Base-by-base conservation (phyloP, 2,888 invertebrate species). In the Erebia epiphron region DNA sequence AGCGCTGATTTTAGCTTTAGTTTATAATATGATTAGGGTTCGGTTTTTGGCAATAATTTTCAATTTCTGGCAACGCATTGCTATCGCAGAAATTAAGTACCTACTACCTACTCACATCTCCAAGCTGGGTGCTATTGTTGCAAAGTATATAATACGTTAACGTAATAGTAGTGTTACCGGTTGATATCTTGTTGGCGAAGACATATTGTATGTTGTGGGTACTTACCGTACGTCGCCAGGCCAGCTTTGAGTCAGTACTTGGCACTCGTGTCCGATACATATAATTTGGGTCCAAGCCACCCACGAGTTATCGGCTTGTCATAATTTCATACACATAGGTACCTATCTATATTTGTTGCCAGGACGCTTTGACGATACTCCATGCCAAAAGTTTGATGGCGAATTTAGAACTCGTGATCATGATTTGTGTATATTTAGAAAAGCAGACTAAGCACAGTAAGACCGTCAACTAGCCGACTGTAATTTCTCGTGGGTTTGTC, bases 221-320 rank as follows among this genome's bases (percentile, higher is more conserved):
- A 9, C 16, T 16, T 64, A 76, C 75, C 75, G 69, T 72, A 73
- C 73, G 75, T 75, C 74, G 78, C 76, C 76, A 74, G 74, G 76
- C 73, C 73, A 75, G 77, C 77, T 73, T 72, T 77, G 75, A 76
- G 80, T 78, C 79, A 79, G 79, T 80, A 90, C 85, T 91, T 92
- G 92, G 92, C 91, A 91, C 82, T 83, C 75, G 79, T 78, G 77
- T 82, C 86, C 86, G n/a, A n/a, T n/a, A 83, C 86, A 83, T 80
- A 89, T 89, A 87, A 91, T 92, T 92, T 91, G 89, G 90, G 88
- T 81, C 77, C 85, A 81, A 79, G 86, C 81, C 79, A 89, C 88
- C 90, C 86, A 90, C 77, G 86, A 84, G 87, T 88, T 92, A 92
- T 91, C 89, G 91, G 89, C 87, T 90, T 90, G 90, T 91, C 90